Conservation (phyloP, 2,797 vertebrate genomes). For the Peromyscus melanophrys region DNA sequence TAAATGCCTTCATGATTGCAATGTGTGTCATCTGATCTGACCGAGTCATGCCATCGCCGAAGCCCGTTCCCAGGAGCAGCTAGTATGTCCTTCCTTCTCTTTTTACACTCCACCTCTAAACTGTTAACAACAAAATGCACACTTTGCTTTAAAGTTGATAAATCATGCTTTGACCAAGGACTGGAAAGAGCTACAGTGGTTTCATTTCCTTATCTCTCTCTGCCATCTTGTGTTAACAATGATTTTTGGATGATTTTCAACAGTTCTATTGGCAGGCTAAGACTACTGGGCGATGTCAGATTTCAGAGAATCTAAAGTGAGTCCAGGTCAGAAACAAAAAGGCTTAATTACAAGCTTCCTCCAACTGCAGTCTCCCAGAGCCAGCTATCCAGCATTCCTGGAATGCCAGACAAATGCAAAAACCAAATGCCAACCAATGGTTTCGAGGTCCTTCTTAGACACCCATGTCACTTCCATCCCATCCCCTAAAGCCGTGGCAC, state of each 20-base stretch:
- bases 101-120: not conserved
- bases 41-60: too few relatives aligned
- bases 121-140: not conserved
- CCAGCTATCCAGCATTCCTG: not conserved
- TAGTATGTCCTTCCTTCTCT: not conserved
- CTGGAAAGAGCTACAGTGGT: not conserved
- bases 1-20: not conserved
- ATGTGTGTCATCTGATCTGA: too few relatives aligned
- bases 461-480: not conserved
- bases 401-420: not conserved
- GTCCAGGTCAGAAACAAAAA: not conserved
- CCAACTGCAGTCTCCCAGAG: not conserved
- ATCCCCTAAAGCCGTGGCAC: not conserved
- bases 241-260: slow-evolving; percentile 8
- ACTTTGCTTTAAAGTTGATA: not conserved
- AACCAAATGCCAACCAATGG: not conserved
- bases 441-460: not conserved
- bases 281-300: not conserved
- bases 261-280: not conserved
- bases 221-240: not conserved
- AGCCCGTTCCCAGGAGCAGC: not conserved
- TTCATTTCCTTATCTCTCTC: slow-evolving; percentile 35
- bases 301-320: not conserved
- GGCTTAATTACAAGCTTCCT: not conserved
- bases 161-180: not conserved